phyloP scores from a whole-genome alignment of 2,797 vertebrate genomes.

The Propithecus perrieri region DNA sequence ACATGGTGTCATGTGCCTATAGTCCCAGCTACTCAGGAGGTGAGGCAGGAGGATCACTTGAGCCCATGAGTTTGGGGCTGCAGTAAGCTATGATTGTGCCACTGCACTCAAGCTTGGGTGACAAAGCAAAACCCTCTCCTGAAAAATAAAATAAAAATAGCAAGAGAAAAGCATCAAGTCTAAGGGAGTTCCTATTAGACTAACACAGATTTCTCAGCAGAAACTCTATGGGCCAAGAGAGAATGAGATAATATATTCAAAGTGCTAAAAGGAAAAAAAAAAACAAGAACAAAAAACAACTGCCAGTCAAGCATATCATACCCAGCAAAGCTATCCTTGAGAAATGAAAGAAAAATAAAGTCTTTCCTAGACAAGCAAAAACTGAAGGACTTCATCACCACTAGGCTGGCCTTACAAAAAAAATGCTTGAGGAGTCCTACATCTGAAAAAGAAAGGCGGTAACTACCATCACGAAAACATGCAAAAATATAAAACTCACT shows the following conservation, averaged over 20 bases:
- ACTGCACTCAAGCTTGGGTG: too few species aligned
- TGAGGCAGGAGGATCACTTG: too few species aligned
- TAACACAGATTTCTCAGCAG: not conserved
- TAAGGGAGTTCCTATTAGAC: not conserved
- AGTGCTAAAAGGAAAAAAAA: not conserved
- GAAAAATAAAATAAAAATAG: not conserved
- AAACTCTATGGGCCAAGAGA: not conserved
- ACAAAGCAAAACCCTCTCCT: too few species aligned
- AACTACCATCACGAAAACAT: not conserved
- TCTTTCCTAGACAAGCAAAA: not conserved
- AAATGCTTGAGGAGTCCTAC: not conserved
- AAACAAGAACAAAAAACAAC: too few species aligned
- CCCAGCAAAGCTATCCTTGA: not conserved
- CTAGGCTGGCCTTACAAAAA: not conserved
- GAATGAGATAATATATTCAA: not conserved
- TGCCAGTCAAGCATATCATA: not conserved
- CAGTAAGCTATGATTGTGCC: too few species aligned
- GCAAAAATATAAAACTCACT: not conserved
- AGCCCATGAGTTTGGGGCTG: too few species aligned
- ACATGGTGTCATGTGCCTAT: too few species aligned
- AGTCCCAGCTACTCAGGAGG: too few species aligned
- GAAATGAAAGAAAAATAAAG: not conserved
- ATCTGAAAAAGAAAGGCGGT: not conserved
- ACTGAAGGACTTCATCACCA: not conserved
- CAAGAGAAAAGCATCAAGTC: not conserved